Evolutionary conservation across 2,797 vertebrate species (phyloP).

Genomic region (Phrynocephalus forsythii): DNA sequence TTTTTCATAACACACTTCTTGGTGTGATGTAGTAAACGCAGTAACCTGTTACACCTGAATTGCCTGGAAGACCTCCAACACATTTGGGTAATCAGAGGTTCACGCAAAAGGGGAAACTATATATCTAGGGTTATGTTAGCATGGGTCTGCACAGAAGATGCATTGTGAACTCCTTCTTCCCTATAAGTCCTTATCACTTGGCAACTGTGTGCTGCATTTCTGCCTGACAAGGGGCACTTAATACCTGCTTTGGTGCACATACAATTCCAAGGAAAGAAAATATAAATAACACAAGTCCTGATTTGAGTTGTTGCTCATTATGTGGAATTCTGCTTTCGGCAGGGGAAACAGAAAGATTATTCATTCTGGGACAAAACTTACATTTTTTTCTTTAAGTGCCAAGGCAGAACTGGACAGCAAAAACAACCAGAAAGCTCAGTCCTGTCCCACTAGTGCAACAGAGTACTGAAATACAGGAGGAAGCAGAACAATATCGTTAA

Average conservation of each 20-base stretch:
- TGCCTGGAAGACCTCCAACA: conserved; percentile 8
- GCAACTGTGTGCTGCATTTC: not conserved
- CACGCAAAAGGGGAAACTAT: conserved; percentile 27
- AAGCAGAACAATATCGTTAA: not conserved
- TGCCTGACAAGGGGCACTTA: not conserved
- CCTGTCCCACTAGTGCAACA: not conserved
- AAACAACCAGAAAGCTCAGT: not conserved
- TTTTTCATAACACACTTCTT: conserved; percentile 62
- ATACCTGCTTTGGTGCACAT: too few species aligned
- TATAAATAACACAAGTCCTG: not conserved
- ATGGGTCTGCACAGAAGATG: not conserved
- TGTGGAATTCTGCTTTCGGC: not conserved
- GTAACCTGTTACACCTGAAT: conserved; percentile 30
- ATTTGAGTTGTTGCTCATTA: not conserved
- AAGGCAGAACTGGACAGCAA: not conserved
- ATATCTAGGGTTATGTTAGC: conserved; percentile 12
- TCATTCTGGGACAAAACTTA: not conserved
- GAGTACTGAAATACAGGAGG: not conserved
- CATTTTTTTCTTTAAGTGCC: not conserved
- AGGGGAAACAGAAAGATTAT: conserved; percentile 2
- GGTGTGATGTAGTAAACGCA: conserved; percentile 46
- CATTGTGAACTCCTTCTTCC: not conserved
- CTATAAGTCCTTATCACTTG: conserved; percentile 2
- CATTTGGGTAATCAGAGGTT: conserved; percentile 28
- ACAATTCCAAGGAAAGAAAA: not conserved